Percentiles rank a stretch among this genome's conserved stretches.
phyloP scores from a whole-genome alignment of 2,888 invertebrate genomes.

The Nipponacmea schrenckii region DNA sequence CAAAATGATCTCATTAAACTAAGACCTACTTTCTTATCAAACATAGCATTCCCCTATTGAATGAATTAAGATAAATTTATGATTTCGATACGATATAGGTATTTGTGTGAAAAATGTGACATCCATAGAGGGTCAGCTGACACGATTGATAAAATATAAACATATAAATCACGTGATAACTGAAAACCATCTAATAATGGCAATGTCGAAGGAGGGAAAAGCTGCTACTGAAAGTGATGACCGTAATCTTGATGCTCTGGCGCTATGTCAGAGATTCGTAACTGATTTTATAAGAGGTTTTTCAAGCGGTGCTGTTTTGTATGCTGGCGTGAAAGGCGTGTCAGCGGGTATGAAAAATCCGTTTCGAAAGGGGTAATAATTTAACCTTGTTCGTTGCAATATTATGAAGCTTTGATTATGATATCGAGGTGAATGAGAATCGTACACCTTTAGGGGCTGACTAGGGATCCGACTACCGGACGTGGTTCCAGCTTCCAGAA shows the following conservation, averaged over 20 bases:
- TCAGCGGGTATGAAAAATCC: conserved; percentile 51
- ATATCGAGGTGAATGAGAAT: neutral
- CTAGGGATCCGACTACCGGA: neutral
- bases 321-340: conserved; percentile 46
- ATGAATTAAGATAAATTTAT: no score
- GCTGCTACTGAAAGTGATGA: neutral
- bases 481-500: no score
- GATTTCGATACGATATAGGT: no score
- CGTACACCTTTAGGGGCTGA: neutral
- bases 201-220: neutral
- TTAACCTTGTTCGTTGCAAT: neutral
- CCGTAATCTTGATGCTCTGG: neutral
- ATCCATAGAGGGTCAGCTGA: neutral
- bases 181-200: neutral
- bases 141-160: conserved; percentile 2
- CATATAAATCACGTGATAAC: neutral
- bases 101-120: no score
- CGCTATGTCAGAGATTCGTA: conserved; percentile 24
- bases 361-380: conserved; percentile 44
- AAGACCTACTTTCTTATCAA: no score
- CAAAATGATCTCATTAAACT: no score
- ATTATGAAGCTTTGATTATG: neutral
- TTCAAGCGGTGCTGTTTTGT: conserved; percentile 43
- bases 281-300: conserved; percentile 46
- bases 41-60: no score